A percentile compares a stretch with the other conserved stretches of the same genome.
These are phyloP conservation scores for Origma solitaria DNA, from an alignment of 2,113 vertebrate genomes.

Conservation along the genomic window DNA sequence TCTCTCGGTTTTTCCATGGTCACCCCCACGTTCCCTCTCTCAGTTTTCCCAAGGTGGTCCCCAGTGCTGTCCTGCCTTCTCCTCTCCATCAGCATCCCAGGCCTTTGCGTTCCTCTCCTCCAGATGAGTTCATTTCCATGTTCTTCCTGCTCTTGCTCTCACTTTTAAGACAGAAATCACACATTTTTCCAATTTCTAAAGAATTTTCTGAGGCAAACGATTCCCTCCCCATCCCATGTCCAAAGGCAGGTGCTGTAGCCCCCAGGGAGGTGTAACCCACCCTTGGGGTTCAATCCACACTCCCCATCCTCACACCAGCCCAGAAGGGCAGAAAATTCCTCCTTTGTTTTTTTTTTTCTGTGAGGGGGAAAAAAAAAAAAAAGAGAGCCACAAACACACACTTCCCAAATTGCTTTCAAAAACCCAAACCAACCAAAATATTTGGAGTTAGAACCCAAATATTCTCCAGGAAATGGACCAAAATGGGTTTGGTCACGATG, in stretches of 20 bases:
- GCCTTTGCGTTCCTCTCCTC: not conserved
- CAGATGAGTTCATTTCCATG: rapidly evolving
- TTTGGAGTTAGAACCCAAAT: not conserved
- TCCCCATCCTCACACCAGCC: not conserved
- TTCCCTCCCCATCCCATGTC: not conserved
- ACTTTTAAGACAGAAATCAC: not conserved
- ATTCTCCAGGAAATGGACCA: not conserved
- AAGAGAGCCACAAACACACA: not conserved
- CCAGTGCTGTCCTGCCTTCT: not conserved
- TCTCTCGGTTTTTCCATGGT: rapidly evolving
- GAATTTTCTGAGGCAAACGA: too few relatives aligned
- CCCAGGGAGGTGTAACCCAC: not conserved
- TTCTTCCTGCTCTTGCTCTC: not conserved
- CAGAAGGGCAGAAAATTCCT: not conserved
- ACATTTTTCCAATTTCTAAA: not conserved
- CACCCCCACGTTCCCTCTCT: not conserved
- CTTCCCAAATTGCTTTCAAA: not conserved
- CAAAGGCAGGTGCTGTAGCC: not conserved
- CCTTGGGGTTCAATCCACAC: not conserved
- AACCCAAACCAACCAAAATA: not conserved
- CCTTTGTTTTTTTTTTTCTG: not conserved
- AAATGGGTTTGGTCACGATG: not conserved
- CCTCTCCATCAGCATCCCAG: not conserved
- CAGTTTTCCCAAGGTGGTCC: not conserved
- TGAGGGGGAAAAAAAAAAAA: not conserved